phyloP scores from a whole-genome alignment of 1,140 invertebrate species.

The Drosophila bocqueti region DNA sequence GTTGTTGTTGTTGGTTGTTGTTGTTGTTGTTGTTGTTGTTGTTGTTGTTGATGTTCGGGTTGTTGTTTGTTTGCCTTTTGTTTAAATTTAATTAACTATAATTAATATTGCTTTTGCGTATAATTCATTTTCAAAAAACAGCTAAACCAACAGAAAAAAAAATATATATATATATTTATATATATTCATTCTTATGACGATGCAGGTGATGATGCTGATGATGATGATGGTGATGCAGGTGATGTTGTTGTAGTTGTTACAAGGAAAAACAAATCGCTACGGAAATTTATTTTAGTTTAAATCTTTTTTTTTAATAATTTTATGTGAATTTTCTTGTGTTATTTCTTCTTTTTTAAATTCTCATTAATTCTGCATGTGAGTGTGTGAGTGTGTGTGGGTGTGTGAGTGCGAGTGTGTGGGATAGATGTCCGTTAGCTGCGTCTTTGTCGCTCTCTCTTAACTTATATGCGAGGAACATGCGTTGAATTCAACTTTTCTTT shows the following conservation, averaged over 20 bases:
- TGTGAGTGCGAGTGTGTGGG: neutral
- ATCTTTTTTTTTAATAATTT: constrained; percentile 26
- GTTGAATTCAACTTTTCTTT: constrained; percentile 68
- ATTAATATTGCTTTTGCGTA: constrained; percentile 83
- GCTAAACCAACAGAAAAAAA: constrained; percentile 77
- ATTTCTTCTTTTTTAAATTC: neutral
- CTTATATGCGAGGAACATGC: constrained; percentile 82
- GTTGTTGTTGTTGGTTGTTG: constrained; percentile 32
- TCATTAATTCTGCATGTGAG: constrained; percentile 7
- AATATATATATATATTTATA: constrained; percentile 22
- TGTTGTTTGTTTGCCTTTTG: constrained; percentile 59
- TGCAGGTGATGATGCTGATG: constrained; percentile 15
- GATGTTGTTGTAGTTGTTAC: constrained; percentile 11
- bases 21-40: constrained; percentile 32
- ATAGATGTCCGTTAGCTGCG: constrained; percentile 53
- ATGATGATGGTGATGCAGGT: constrained; percentile 8
- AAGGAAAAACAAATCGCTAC: constrained; percentile 69
- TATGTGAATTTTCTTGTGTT: constrained; percentile 29
- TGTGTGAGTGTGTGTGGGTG: constrained; percentile 2
- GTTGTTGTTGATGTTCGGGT: constrained; percentile 31
- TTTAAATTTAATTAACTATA: constrained; percentile 83
- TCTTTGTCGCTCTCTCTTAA: constrained; percentile 73
- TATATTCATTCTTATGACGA: constrained; percentile 28
- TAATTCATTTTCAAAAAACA: constrained; percentile 80
- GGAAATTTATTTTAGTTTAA: constrained; percentile 40